Evolutionary conservation across 2,797 vertebrate species (phyloP).

Genomic region (Neoniphon sammara): DNA sequence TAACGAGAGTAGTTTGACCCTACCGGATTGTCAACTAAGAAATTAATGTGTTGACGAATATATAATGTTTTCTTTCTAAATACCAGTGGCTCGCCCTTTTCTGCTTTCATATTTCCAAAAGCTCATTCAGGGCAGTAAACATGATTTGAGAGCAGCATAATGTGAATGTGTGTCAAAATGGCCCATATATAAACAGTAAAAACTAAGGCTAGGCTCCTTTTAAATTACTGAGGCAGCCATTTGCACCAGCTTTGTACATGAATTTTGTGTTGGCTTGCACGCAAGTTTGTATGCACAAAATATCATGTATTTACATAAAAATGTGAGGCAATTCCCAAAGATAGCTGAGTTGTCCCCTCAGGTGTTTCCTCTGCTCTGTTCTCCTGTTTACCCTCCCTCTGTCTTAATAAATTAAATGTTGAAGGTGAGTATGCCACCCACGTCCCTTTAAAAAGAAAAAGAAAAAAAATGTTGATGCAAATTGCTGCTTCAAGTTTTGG

Average conservation of each 20-base stretch:
- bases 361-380: conserved; percentile 1
- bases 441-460: conserved; percentile 6
- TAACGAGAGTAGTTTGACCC: conserved; percentile 54
- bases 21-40: conserved; percentile 46
- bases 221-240: conserved; percentile 28
- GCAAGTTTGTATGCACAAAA: conserved; percentile 7
- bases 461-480: neutral
- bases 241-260: conserved; percentile 57
- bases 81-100: conserved; percentile 30
- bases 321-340: neutral
- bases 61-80: conserved; percentile 35
- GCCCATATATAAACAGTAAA: conserved; percentile 41
- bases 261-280: conserved; percentile 60
- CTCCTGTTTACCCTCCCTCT: conserved; percentile 4
- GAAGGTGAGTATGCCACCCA: neutral
- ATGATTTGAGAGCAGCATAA: conserved; percentile 36
- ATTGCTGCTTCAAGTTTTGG: neutral
- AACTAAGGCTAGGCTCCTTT: conserved; percentile 18
- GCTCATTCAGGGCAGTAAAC: conserved; percentile 36
- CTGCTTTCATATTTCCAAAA: conserved; percentile 48
- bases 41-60: conserved; percentile 50
- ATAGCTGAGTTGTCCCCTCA: neutral
- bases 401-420: conserved; percentile 13
- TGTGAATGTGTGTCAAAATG: conserved; percentile 32
- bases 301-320: conserved; percentile 21